phyloP scores from a whole-genome alignment of 2,113 vertebrate genomes.

The Eurypyga helias region DNA sequence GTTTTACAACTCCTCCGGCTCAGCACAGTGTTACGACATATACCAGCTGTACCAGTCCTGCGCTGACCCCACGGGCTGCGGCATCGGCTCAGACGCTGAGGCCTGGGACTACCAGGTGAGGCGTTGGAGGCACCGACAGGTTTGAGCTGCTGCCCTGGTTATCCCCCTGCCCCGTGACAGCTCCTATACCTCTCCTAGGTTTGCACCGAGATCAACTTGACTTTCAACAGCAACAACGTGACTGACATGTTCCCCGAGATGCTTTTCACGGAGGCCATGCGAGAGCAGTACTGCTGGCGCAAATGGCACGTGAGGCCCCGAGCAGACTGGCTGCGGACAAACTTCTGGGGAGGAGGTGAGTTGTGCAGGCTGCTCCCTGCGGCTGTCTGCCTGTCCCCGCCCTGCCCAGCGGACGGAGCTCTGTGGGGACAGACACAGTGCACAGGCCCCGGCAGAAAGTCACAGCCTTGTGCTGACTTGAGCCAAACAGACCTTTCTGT shows the following conservation, averaged over 20 bases:
- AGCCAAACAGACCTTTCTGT: background rate
- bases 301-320: conserved; percentile 85
- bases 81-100: conserved; percentile 76
- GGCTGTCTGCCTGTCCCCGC: no score
- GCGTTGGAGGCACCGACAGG: no score
- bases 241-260: conserved; percentile 91
- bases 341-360: conserved; percentile 87
- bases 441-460: background rate
- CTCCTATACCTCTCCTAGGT: conserved; percentile 72
- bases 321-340: conserved; percentile 81
- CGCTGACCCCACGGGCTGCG: conserved; percentile 92
- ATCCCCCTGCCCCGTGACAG: fast-evolving
- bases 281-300: conserved; percentile 81
- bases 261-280: conserved; percentile 78
- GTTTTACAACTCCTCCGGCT: conserved; percentile 87
- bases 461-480: background rate
- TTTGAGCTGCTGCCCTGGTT: background rate
- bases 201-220: conserved; percentile 90
- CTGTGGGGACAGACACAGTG: background rate
- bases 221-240: conserved; percentile 87
- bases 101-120: conserved; percentile 96
- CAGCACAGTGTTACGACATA: conserved; percentile 78
- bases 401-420: background rate
- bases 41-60: conserved; percentile 84
- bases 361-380: background rate